Evolutionary conservation across 2,888 invertebrate genomes (phyloP).

Genomic region (Aricia artaxerxes): DNA sequence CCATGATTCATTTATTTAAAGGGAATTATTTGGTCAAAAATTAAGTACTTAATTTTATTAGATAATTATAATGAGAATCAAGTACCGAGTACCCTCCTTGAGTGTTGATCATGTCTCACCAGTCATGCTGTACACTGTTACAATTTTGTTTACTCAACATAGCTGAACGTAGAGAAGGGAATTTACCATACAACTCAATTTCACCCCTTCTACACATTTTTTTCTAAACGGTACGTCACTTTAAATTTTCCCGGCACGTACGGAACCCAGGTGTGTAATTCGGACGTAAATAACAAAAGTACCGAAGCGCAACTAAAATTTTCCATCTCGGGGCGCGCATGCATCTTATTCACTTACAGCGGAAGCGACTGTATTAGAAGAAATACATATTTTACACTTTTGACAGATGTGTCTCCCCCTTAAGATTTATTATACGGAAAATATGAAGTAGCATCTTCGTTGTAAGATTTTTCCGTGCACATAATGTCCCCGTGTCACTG

Average conservation of each 20-base stretch:
- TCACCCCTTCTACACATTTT: background rate
- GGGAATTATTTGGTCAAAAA: too few species aligned
- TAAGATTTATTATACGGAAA: slow-evolving; percentile 69
- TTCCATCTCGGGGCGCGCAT: slow-evolving; percentile 44
- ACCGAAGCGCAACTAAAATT: slow-evolving; percentile 34
- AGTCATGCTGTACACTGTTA: too few species aligned
- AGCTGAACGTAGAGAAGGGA: too few species aligned
- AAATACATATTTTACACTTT: slow-evolving; percentile 78
- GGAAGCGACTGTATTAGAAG: slow-evolving; percentile 58
- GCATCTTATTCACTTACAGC: slow-evolving; percentile 56
- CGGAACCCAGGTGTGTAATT: slow-evolving; percentile 30
- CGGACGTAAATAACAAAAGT: slow-evolving; percentile 30
- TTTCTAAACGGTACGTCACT: background rate
- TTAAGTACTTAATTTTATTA: too few species aligned
- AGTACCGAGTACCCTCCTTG: too few species aligned
- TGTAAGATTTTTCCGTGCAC: slow-evolving; percentile 57
- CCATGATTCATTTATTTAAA: too few species aligned
- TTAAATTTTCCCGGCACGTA: background rate
- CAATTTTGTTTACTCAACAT: too few species aligned
- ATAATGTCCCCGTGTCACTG: slow-evolving; percentile 61
- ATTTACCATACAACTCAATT: too few species aligned
- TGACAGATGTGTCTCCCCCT: slow-evolving; percentile 74
- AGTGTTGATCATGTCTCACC: too few species aligned
- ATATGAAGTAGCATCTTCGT: slow-evolving; percentile 68
- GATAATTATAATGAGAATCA: too few species aligned